Base-by-base conservation (phyloP, 2,888 invertebrate genomes). In the Dusona sp. region DNA sequence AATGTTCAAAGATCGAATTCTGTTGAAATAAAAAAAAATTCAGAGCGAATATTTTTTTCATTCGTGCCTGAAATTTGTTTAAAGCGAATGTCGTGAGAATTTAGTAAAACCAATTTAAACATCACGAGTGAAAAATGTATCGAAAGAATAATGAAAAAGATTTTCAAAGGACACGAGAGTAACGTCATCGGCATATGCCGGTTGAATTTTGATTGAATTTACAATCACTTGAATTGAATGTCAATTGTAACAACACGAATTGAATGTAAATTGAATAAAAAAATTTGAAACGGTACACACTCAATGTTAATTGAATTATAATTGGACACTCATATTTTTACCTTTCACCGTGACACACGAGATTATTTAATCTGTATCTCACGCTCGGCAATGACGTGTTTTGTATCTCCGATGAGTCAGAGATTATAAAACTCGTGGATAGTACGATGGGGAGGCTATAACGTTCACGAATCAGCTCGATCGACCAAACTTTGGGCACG, bases 401-500 rank as follows among this genome's bases (percentile, higher is more conserved):
- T 78, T 51, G 72, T 64, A 61, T 77, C 81, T 45, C 45, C 38
- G 68, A 86, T 84, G 85, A 86, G 74, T 83, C 80, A 81, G 78
- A 84, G 77, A 72, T 81, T 80, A 84, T 70, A 64, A 79, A 74
- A 77, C 65, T 51, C 7, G 22, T 22, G 51, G 51, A 36, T 22
- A 42, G 45, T 33, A 33, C 68, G 68, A 64, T 38, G 38, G 33
- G n/a, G 57, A 22, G 68, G 61, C 67, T 79, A 38, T 13, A 67
- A 67, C 77, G 19, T 64, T 38, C 22, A n/a, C 48, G 73, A 81
- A 85, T 81, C 48, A 54, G 67, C 77, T 65, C 29, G 81, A 82
- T 79, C 78, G 85, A 74, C 74, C 82, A 75, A 83, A 79, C 74
- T 82, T 86, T 79, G 79, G 72, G 75, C 79, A 74, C 74, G 79